Evolutionary conservation across 2,113 vertebrate genomes (phyloP).

Genomic region (Neodontobutis hainanensis): DNA sequence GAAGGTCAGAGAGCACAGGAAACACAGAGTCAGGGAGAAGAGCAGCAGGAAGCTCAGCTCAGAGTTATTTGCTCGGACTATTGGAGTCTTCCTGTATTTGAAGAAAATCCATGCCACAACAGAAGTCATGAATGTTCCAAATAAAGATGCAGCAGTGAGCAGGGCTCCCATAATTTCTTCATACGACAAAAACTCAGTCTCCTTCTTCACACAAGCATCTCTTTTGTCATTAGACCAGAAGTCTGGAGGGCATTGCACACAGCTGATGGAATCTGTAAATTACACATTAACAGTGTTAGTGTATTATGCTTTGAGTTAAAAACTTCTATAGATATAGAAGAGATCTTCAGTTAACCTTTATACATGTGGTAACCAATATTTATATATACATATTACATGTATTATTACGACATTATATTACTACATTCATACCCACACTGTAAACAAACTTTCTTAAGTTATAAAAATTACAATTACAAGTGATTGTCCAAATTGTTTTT

Average conservation of each 20-base stretch:
- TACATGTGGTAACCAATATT: no score
- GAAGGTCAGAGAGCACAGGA: constrained; percentile 74
- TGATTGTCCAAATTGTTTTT: no score
- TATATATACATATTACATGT: no score
- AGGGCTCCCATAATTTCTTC: constrained; percentile 70
- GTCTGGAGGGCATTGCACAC: constrained; percentile 62
- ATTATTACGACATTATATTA: no score
- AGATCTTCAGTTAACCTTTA: no score
- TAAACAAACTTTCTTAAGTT: no score
- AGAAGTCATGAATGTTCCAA: constrained; percentile 61
- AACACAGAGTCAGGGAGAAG: constrained; percentile 38
- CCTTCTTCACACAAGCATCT: constrained; percentile 65
- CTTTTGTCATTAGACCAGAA: constrained; percentile 73
- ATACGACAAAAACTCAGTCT: constrained; percentile 68
- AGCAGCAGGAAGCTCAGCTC: constrained; percentile 33
- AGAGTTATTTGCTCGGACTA: constrained; percentile 70
- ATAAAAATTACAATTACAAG: no score
- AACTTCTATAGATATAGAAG: no score
- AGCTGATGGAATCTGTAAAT: constrained; percentile 68
- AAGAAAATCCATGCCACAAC: constrained; percentile 66
- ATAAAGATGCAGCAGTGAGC: constrained; percentile 58
- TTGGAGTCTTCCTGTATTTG: constrained; percentile 66
- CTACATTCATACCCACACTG: no score
- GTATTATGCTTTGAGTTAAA: no score
- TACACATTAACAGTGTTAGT: no score